Conservation (phyloP, 1,140 invertebrate genomes). For the Diachasmimorpha longicaudata region DNA sequence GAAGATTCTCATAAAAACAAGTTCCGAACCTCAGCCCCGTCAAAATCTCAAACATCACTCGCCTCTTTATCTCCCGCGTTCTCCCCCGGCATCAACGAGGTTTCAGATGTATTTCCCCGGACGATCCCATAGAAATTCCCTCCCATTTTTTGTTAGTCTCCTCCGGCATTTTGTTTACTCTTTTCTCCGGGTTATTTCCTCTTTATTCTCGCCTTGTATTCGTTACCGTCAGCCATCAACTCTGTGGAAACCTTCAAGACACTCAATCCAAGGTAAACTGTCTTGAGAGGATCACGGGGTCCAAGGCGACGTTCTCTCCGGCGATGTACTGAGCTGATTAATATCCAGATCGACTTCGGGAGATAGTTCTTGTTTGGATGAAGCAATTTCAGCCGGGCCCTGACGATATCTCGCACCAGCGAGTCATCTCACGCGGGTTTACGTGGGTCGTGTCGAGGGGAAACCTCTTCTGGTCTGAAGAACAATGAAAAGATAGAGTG, state of each 20-base stretch:
- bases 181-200: no score
- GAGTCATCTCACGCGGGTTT: conserved; percentile 28
- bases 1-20: no score
- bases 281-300: neutral
- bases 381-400: conserved; percentile 56
- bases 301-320: conserved; percentile 29
- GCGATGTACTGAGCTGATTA: conserved; percentile 45
- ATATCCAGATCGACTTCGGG: conserved; percentile 50
- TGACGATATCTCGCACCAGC: conserved; percentile 46
- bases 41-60: no score
- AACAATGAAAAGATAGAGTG: neutral
- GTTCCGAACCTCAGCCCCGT: no score
- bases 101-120: no score
- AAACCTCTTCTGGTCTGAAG: neutral
- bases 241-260: neutral
- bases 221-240: neutral
- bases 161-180: no score
- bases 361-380: conserved; percentile 55
- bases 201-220: neutral
- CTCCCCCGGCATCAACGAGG: no score
- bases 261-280: neutral
- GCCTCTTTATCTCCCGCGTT: no score
- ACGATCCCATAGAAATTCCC: no score
- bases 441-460: conserved; percentile 20
- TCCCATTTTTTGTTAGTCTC: no score